Evolutionary conservation across 2,113 vertebrate species (phyloP), one percentile per base, ranked within the genome.

Genomic region (Diadophis punctatus): DNA sequence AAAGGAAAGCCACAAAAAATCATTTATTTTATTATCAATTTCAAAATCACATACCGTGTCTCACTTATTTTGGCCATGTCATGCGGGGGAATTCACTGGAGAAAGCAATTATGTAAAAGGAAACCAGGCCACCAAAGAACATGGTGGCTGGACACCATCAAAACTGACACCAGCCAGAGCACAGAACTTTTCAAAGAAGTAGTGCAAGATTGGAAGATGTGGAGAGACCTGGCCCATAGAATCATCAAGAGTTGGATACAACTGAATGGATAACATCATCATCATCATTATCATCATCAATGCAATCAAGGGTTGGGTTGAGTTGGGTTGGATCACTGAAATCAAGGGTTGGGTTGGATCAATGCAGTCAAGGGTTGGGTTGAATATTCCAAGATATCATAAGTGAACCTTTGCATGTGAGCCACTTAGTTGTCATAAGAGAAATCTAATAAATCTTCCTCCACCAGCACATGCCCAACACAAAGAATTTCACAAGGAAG

Each of bases 401-500:
- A 14, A 1, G n/a, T 87, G 12, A 20, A 92, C 87, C 91, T 1
- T 20, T 53, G 86, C 51, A 53, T 52, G 30, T 20, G 86, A 18
- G 43, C 30, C 0, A 49, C 0, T 63, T 18, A 48, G 93, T 86
- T 8, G 14, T 93, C 88, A 92, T 0, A 51, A 58, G 53, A 25
- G 92, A 90, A 87, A 8, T 53, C 0, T 53, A 91, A 86, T 25
- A 34, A 90, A 27, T 93, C 34, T 53, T 94, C 14, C 46, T 94
- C 92, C 34, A 86, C 93, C 27, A 88, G 5, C n/a, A 48, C n/a
- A 46, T 30, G n/a, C 53, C 27, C 86, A 92, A 53, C 3, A 56
- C 1, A 16, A 92, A 1, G 60, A 53, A n/a, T 90, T 95, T 74
- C n/a, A 34, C 87, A 94, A 94, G 96, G 92, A 68, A 95, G 95